phyloP scores from a whole-genome alignment of 2,888 invertebrate species.

The Drosophila lacicola region DNA sequence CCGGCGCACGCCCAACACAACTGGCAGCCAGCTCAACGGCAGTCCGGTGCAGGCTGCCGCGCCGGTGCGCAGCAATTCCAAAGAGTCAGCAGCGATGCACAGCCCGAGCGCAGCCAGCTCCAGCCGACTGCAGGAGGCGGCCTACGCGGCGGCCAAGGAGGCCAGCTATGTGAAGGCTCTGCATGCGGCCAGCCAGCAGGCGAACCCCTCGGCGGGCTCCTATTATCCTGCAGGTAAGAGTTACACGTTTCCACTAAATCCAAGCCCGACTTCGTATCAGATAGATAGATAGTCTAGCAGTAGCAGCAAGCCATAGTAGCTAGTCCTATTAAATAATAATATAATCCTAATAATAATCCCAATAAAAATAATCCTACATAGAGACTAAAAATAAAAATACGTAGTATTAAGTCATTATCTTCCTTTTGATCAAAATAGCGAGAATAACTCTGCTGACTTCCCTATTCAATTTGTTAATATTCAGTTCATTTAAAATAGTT shows the following conservation, averaged over 20 bases:
- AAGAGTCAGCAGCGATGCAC: constrained; percentile 80
- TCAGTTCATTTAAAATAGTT: no score
- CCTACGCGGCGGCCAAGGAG: constrained; percentile 82
- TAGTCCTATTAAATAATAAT: no score
- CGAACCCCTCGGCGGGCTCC: constrained; percentile 68
- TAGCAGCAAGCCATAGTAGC: not conserved
- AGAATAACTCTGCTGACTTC: no score
- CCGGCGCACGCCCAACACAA: constrained; percentile 46
- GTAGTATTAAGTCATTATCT: no score
- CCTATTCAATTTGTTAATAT: no score
- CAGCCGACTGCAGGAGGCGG: constrained; percentile 70
- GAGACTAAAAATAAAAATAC: no score
- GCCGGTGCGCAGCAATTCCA: constrained; percentile 80
- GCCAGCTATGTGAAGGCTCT: constrained; percentile 84
- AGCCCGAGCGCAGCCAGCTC: constrained; percentile 76
- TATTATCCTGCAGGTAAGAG: constrained; percentile 85
- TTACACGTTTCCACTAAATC: no score
- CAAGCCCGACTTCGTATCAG: no score
- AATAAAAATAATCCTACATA: no score
- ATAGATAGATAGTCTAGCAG: no score
- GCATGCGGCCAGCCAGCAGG: constrained; percentile 81
- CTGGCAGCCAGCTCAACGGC: constrained; percentile 55
- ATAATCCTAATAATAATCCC: no score
- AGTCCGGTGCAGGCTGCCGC: constrained; percentile 68
- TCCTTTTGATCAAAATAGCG: no score